phyloP scores from a whole-genome alignment of 2,113 vertebrate genomes.

The Cercopithecus mona region DNA sequence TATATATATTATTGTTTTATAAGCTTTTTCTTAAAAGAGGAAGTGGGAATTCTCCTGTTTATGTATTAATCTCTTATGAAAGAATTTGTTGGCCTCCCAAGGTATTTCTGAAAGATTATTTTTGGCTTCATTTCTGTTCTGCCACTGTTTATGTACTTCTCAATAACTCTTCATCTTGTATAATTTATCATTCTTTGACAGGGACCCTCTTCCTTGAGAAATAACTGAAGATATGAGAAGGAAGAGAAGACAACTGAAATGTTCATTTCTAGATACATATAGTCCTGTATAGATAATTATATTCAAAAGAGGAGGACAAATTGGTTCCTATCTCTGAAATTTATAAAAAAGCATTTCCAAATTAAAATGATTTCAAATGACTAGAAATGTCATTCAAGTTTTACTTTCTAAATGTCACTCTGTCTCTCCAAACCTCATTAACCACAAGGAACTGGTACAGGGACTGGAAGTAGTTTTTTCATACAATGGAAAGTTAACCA shows the following conservation, averaged over 20 bases:
- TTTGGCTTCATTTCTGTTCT: not conserved
- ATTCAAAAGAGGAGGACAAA: not conserved
- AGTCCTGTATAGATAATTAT: not conserved
- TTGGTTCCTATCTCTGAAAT: not conserved
- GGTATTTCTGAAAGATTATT: not conserved
- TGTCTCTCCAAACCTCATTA: not conserved
- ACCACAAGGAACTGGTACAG: not conserved
- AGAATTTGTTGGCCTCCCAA: not conserved
- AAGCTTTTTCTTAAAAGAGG: not conserved
- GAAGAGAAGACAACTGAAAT: not conserved
- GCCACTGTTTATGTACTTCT: not conserved
- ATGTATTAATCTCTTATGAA: not conserved
- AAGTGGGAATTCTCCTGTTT: not conserved
- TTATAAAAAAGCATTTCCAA: not conserved
- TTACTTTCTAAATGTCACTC: constrained; percentile 30
- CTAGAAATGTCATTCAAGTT: not conserved
- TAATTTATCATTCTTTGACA: not conserved
- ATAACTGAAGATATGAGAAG: not conserved
- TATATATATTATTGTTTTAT: not conserved
- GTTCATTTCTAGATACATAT: not conserved
- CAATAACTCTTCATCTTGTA: not conserved
- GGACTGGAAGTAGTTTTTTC: not conserved
- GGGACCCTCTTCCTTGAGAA: not conserved
- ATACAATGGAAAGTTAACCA: not conserved
- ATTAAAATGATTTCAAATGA: not conserved